Base-by-base conservation (phyloP, 2,888 invertebrate genomes). In the Drosophila gaucha region DNA sequence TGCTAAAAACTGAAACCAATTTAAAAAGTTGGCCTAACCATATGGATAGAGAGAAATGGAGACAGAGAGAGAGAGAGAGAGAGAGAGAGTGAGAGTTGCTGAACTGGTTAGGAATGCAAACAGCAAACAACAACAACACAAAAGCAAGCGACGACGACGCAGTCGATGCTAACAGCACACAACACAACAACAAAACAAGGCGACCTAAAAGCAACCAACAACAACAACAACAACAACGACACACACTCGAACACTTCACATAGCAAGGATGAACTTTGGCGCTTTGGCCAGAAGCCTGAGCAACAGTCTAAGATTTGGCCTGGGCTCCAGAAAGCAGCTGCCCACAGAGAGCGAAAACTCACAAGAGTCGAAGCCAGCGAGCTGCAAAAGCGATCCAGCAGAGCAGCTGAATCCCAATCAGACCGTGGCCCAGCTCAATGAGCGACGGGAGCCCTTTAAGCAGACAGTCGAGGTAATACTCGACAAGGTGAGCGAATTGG, bases 1-100 rank as follows among this genome's bases (percentile, higher is more conserved):
- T 80, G 85, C 80, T 80, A 83, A 86, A 76, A 83, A 68, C 84
- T 70, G 84, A 80, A 80, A 80, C 84, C 86, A 80, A 80, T 80
- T 80, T 80, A 86, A 80, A 80, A 80, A 80, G 87, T 80, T 80
- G 59, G 71, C 68, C 68, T 67, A 76, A 77, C 80, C 80, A 86
- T 80, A 80, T 86, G 87, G 86, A 74, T 68, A 77, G 46, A 4
- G 12, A 8, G 6, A 8, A 2, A 28, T 6, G 6, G 6, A 28
- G 6, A 30, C 3, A 12, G 14, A 2, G 86, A 73, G 71, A 65
- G 44, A 1, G 9, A 1, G 43, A 0, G 26, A 1, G 6, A 0
- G 6, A 6, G 6, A 30, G 28, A 2, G 9, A 8, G 5, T 10
- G n/a, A n/a, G 16, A 30, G 9, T 9, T 12, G 31, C 12, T 31